Evolutionary conservation across 1,140 invertebrate species (phyloP).

Genomic region (Phortica variegata): DNA sequence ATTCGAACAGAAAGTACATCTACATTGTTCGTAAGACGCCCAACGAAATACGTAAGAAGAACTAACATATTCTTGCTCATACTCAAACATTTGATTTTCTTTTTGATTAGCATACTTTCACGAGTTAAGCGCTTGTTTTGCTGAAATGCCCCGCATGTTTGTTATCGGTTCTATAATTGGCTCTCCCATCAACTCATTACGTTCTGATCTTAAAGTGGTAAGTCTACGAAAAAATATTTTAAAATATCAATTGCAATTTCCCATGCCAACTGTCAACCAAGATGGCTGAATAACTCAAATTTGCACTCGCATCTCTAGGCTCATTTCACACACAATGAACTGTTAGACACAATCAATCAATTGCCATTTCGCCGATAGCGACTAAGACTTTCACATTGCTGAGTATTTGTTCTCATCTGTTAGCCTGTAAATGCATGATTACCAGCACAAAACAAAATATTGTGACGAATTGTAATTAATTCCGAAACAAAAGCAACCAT

Average conservation of each 20-base stretch:
- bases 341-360: slow-evolving; percentile 50
- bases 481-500: slow-evolving; percentile 55
- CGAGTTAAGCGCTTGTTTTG: slow-evolving; percentile 58
- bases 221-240: slow-evolving; percentile 40
- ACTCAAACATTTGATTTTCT: slow-evolving; percentile 3
- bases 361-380: slow-evolving; percentile 24
- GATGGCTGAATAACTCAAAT: slow-evolving; percentile 49
- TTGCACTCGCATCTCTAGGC: slow-evolving; percentile 31
- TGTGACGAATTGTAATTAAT: slow-evolving; percentile 57
- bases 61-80: slow-evolving; percentile 19
- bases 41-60: slow-evolving; percentile 60
- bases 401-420: slow-evolving; percentile 6
- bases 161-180: slow-evolving; percentile 64
- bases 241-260: not conserved
- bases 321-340: slow-evolving; percentile 51
- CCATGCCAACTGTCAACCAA: too few relatives aligned
- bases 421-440: slow-evolving; percentile 14
- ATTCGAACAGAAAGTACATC: slow-evolving; percentile 62
- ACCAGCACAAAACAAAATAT: slow-evolving; percentile 49
- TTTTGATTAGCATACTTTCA: slow-evolving; percentile 54
- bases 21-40: slow-evolving; percentile 69
- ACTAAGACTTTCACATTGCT: slow-evolving; percentile 3
- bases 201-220: slow-evolving; percentile 54
- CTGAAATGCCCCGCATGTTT: slow-evolving; percentile 66
- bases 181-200: slow-evolving; percentile 61